Base-by-base conservation (phyloP, 2,797 vertebrate species). In the Phoxinus dragarum region DNA sequence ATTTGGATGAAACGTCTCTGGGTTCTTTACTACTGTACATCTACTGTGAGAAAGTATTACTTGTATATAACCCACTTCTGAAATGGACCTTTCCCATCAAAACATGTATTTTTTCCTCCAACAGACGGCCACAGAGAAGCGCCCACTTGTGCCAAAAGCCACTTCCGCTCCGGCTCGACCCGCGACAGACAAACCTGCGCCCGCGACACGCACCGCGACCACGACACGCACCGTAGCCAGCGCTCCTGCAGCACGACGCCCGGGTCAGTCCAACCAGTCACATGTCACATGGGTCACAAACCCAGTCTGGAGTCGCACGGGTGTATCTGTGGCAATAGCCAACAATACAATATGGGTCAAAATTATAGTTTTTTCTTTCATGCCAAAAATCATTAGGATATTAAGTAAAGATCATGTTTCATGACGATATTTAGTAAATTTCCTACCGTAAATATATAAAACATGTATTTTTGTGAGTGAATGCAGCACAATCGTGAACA, bases 111-210 rank as follows among this genome's bases (percentile, higher is more conserved):
- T 86, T 52, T 68, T 56, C 5, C 38, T 77, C 81, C 42, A 73
- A 27, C 77, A 95, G 93, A 80, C 90, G 1, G 89, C 89, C 72
- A 88, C 89, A 88, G 97, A 98, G 66, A 98, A 94, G 93, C 94
- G 94, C 61, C 91, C 93, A n/a, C 92, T 91, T 0, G 95, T 96
- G 38, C 92, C 97, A 64, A 98, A 96, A 91, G 77, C 92, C 7
- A 86, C 92, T 0, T 81, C 94, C 1, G 76, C 94, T 34, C 72
- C 91, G 0, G 74, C 92, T 31, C 88, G 93, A 9, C 56, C 94
- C 59, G 38, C 89, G 11, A 61, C 90, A 2, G 89, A 90, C 0
- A 93, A 92, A 76, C 86, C 94, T 0, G 68, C 92, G 23, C 44
- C 92, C 27, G 82, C 92, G 1, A 80, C 74, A 3, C 94, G 93